Conservation (phyloP, 2,888 invertebrate genomes). For the Eupithecia subfuscata region DNA sequence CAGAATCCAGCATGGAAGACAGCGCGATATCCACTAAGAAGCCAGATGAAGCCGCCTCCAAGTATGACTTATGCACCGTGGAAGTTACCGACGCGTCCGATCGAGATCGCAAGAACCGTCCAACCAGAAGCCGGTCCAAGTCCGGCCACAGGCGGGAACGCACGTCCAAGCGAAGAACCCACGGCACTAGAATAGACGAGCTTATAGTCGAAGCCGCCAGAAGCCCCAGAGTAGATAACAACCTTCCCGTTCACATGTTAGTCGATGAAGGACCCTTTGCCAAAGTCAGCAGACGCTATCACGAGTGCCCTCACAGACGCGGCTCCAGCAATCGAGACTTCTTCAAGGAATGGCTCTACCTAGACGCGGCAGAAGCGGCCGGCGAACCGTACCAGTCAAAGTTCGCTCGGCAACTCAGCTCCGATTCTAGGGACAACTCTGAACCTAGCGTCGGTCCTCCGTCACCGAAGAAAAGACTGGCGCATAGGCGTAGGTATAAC, state of each 20-base stretch:
- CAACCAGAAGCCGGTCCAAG: constrained; percentile 65
- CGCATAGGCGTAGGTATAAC: constrained; percentile 72
- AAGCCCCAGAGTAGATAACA: constrained; percentile 62
- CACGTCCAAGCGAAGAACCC: constrained; percentile 65
- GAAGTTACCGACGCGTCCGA: constrained; percentile 62
- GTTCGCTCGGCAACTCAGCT: constrained; percentile 80
- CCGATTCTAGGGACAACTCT: constrained; percentile 81
- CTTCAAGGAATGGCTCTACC: constrained; percentile 78
- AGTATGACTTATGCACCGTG: constrained; percentile 72
- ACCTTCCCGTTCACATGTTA: constrained; percentile 70
- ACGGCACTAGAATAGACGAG: constrained; percentile 70
- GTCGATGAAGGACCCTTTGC: constrained; percentile 78
- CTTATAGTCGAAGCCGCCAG: constrained; percentile 68
- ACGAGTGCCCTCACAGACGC: constrained; percentile 71
- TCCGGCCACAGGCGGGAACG: constrained; percentile 69
- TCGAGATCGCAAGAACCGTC: constrained; percentile 64
- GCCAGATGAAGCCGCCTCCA: constrained; percentile 66
- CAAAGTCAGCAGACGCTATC: constrained; percentile 74
- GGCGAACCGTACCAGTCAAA: constrained; percentile 81
- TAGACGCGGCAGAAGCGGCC: constrained; percentile 71
- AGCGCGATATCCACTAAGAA: constrained; percentile 79
- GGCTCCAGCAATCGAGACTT: constrained; percentile 73
- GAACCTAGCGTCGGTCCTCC: constrained; percentile 79
- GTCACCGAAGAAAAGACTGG: constrained; percentile 73
- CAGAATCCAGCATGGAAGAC: constrained; percentile 92